Evolutionary conservation across 2,888 invertebrate genomes (phyloP).

Genomic region (Cheilosia grossa): DNA sequence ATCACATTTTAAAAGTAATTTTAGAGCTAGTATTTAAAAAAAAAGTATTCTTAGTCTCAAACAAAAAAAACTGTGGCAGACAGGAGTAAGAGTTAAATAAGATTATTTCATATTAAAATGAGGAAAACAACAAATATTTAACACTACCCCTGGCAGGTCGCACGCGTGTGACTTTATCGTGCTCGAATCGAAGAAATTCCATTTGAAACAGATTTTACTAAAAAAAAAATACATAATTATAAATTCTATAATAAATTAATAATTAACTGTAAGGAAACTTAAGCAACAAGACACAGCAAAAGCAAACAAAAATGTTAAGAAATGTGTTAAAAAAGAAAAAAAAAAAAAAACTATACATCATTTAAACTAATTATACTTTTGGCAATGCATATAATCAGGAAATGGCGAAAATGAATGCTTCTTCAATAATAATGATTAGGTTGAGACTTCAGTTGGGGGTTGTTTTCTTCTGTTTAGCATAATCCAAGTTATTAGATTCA

Average conservation of each 20-base stretch:
- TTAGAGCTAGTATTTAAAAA: slow-evolving; percentile 56
- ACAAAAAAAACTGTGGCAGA: slow-evolving; percentile 60
- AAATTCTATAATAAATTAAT: slow-evolving; percentile 50
- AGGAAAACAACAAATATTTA: slow-evolving; percentile 35
- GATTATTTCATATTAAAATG: slow-evolving; percentile 24
- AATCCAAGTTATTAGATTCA: too few relatives aligned
- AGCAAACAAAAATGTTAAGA: slow-evolving; percentile 42
- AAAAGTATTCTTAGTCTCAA: slow-evolving; percentile 58
- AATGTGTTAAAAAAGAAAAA: slow-evolving; percentile 36
- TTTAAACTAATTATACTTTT: slow-evolving; percentile 71
- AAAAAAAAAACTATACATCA: slow-evolving; percentile 53
- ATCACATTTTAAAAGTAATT: slow-evolving; percentile 55
- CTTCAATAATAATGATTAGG: slow-evolving; percentile 9
- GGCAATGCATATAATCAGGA: slow-evolving; percentile 71
- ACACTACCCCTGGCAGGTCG: slow-evolving; percentile 25
- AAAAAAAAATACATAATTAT: slow-evolving; percentile 26
- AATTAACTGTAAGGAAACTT: slow-evolving; percentile 50
- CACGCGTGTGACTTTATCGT: slow-evolving; percentile 47
- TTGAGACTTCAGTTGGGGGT: neutral
- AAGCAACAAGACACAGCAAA: slow-evolving; percentile 49
- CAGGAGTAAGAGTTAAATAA: slow-evolving; percentile 56
- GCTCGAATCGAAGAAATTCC: slow-evolving; percentile 55
- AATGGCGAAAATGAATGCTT: slow-evolving; percentile 62
- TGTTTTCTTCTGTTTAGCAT: neutral
- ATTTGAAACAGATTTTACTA: slow-evolving; percentile 50